Evolutionary conservation across 1,140 invertebrate genomes (phyloP).

Genomic region (Conus betulinus): DNA sequence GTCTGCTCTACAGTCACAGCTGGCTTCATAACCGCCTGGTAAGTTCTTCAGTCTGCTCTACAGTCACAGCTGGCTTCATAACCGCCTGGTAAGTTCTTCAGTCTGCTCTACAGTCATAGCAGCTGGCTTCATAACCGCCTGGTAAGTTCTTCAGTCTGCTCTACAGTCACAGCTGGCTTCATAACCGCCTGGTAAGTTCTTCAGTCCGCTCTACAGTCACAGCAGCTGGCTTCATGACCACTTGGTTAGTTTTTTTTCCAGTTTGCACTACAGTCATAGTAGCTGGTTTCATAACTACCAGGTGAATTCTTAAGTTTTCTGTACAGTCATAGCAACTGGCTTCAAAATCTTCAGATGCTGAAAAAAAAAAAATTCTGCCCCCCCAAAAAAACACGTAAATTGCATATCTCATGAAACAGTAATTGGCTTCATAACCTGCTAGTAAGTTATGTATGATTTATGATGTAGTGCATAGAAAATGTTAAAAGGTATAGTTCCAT

Average conservation of each 20-base stretch:
- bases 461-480: too few species aligned
- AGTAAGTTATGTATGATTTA: background rate
- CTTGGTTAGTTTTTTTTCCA: background rate
- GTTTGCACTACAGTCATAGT: slow-evolving; percentile 65
- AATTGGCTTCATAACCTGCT: slow-evolving; percentile 64
- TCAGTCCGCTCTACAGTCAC: background rate
- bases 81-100: slow-evolving; percentile 64
- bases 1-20: background rate
- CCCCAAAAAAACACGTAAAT: too few species aligned
- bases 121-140: too few species aligned
- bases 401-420: slow-evolving; percentile 40
- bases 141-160: too few species aligned
- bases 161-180: slow-evolving; percentile 58
- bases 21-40: slow-evolving; percentile 72
- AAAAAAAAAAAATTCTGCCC: too few species aligned
- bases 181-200: slow-evolving; percentile 67
- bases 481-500: too few species aligned
- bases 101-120: too few species aligned
- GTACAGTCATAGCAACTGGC: too few species aligned
- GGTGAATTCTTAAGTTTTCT: slow-evolving; percentile 50
- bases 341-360: slow-evolving; percentile 42
- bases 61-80: slow-evolving; percentile 62
- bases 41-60: slow-evolving; percentile 32
- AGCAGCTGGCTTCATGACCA: slow-evolving; percentile 64
- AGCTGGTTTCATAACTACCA: slow-evolving; percentile 70